Base-by-base conservation (phyloP, 1,140 invertebrate genomes). In the Lineus longissimus region DNA sequence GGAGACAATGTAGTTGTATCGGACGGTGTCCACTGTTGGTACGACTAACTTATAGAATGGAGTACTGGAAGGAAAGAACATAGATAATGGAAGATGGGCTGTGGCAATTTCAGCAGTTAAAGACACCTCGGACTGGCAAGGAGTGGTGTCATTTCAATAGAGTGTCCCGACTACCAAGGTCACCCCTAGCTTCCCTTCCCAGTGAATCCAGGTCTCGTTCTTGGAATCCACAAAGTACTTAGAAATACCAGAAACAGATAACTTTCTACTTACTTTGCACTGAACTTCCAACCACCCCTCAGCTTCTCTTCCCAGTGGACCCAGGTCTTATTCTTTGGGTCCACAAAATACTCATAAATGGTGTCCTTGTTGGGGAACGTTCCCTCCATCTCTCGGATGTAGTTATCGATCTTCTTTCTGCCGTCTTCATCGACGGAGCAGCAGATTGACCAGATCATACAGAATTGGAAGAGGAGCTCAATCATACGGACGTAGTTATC, bases 311-410 rank as follows among this genome's bases (percentile, higher is more conserved):
- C 88, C 91, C 92, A 93, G 23, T 86, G 86, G 40, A 87, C 80
- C 81, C 91, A 91, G 59, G 82, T 81, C 51, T 86, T 84, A 47
- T 86, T 84, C 61, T 86, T 84, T 17, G 85, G 81, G 73, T 94
- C 91, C 2, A 94, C 88, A 76, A 85, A 91, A 81, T 94, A 94
- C 76, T 94, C 91, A 82, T 91, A 94, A 2, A 94, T 85, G 0
- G 89, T 91, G 72, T 93, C 91, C 70, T 89, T 90, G 27, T 92
- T 84, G 0, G 91, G 91, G 79, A 92, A 93, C 0, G 89, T 86
- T 9, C 88, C 88, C 75, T 94, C 91, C 73, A 90, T 86, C 81
- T 93, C 90, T 61, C 91, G 85, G 31, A 94, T 85, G 79, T 87
- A 91, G 70, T 86, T 86, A 84, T 94, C 91, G 58, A 94, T 84